phyloP scores from a whole-genome alignment of 2,797 vertebrate genomes.

The Chiloscyllium punctatum region DNA sequence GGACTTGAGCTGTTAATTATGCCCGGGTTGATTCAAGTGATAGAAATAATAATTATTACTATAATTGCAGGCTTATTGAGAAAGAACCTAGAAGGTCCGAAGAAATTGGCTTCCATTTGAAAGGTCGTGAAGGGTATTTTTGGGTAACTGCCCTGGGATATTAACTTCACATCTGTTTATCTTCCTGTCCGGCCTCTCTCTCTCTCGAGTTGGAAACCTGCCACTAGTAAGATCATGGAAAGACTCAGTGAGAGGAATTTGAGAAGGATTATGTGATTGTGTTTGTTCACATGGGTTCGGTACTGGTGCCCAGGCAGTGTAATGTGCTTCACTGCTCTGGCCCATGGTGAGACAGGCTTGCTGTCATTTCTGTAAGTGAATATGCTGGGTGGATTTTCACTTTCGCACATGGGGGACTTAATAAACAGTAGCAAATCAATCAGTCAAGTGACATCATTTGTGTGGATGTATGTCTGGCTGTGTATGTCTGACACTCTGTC shows the following conservation, averaged over 20 bases:
- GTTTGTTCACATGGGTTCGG: not conserved
- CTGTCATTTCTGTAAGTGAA: not conserved
- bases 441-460: not conserved
- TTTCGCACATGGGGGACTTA: not conserved
- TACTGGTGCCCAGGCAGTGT: not conserved
- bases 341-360: not conserved
- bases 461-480: not conserved
- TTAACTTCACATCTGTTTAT: not conserved
- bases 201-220: not conserved
- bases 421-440: not conserved
- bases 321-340: not conserved
- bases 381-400: not conserved
- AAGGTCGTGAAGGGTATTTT: not conserved
- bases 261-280: not conserved
- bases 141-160: not conserved
- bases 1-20: not conserved
- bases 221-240: not conserved
- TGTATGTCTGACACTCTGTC: not conserved
- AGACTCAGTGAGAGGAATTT: not conserved
- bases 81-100: not conserved
- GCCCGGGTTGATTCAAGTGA: not conserved
- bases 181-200: not conserved
- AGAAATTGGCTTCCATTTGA: slow-evolving; percentile 3
- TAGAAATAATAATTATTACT: slow-evolving; percentile 24
- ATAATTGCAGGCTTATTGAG: not conserved